Conservation (phyloP, 2,797 vertebrate species). For the Gymnothorax reevesii region DNA sequence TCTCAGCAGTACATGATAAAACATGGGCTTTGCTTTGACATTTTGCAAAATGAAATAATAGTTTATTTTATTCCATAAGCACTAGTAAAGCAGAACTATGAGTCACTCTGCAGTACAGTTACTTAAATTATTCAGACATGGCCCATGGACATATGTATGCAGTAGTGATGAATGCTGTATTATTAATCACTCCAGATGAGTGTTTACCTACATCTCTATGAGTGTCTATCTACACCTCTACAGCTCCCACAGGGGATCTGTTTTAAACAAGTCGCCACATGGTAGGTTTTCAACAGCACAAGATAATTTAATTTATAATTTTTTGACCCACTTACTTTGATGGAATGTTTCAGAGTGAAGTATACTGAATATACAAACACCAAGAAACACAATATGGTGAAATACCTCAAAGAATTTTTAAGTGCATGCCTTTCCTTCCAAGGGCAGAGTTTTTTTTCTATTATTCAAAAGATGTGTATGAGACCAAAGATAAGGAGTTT, state of each 20-base stretch:
- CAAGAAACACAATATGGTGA: neutral
- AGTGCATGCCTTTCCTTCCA: neutral
- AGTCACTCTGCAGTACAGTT: neutral
- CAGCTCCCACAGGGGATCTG: too few relatives aligned
- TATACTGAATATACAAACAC: neutral
- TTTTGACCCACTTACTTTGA: too few relatives aligned
- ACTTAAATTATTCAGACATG: neutral
- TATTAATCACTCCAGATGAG: neutral
- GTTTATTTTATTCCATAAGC: neutral
- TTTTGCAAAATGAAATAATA: neutral
- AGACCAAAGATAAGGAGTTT: too few relatives aligned
- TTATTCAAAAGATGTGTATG: too few relatives aligned
- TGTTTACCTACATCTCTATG: neutral
- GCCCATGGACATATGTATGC: neutral
- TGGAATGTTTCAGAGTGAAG: neutral
- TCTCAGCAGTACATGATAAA: neutral
- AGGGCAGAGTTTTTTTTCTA: too few relatives aligned
- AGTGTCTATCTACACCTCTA: too few relatives aligned
- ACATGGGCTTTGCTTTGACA: neutral
- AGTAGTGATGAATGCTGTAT: neutral
- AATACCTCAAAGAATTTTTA: neutral
- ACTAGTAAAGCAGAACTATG: neutral
- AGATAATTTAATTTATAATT: too few relatives aligned
- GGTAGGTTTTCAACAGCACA: too few relatives aligned
- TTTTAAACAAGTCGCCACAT: too few relatives aligned